Conservation (phyloP, 1,140 invertebrate species). For the Drosophila malerkotliana region DNA sequence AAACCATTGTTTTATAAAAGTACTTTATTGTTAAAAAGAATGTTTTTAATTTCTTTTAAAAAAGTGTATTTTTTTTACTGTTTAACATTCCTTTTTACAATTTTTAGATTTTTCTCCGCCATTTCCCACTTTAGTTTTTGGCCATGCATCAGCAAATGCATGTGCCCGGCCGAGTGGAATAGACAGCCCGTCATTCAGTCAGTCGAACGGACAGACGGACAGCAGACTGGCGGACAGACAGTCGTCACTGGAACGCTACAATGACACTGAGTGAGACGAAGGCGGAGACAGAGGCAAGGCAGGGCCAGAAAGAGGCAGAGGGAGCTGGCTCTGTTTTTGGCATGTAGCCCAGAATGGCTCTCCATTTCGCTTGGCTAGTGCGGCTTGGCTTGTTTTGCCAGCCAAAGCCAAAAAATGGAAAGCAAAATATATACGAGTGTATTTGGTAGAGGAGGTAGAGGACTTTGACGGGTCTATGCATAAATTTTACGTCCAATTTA, state of each 20-base stretch:
- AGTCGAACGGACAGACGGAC: slow-evolving; percentile 6
- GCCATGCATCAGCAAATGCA: slow-evolving; percentile 62
- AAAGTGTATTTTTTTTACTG: slow-evolving; percentile 3
- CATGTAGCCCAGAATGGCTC: slow-evolving; percentile 49
- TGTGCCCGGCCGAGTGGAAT: slow-evolving; percentile 54
- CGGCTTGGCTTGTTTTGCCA: slow-evolving; percentile 43
- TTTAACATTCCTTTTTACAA: not conserved
- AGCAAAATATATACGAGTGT: slow-evolving; percentile 4
- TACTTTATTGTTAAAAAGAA: not conserved
- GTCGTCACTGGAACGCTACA: slow-evolving; percentile 52
- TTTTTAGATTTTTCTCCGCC: slow-evolving; percentile 38
- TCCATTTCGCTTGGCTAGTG: slow-evolving; percentile 41
- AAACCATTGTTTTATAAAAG: too few relatives aligned
- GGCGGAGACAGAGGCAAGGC: slow-evolving; percentile 6
- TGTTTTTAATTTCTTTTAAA: not conserved
- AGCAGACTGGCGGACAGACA: slow-evolving; percentile 24
- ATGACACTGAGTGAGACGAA: slow-evolving; percentile 40
- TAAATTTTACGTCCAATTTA: slow-evolving; percentile 58
- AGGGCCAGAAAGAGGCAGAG: not conserved
- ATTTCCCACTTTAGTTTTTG: slow-evolving; percentile 57
- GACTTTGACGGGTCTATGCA: slow-evolving; percentile 31
- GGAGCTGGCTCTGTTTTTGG: slow-evolving; percentile 27
- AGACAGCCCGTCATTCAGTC: slow-evolving; percentile 64
- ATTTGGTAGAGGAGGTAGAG: not conserved
- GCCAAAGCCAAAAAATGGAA: slow-evolving; percentile 41